Base-by-base conservation (phyloP, 2,888 invertebrate species). In the Volucella inanis region DNA sequence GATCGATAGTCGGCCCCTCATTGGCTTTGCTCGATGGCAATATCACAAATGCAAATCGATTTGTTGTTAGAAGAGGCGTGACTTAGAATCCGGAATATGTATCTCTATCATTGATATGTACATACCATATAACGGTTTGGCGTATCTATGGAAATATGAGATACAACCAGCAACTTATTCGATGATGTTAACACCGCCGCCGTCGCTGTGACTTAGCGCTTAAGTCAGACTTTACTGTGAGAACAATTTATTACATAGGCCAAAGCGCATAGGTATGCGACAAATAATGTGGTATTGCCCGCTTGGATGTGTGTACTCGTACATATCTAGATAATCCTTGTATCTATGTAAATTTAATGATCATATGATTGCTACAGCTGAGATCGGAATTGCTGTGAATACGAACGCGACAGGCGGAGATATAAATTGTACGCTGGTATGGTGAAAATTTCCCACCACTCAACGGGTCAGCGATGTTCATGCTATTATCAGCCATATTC, bases 11-110 rank as follows among this genome's bases (percentile, higher is more conserved):
- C 80, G 84, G 70, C 61, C 80, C 15, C 80, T 85, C 81, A 85
- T 85, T 85, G 85, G 85, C 72, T 85, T 85, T 14, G 76, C 76
- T 64, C 81, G 62, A 72, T 81, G 72, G 75, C 67, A 68, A 77
- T 85, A 80, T 85, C 71, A 72, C 68, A 81, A 85, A 85, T 85
- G 85, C 85, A 85, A 85, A 85, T 85, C 80, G 85, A 85, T 85
- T 85, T 77, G 85, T 71, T 85, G 85, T 72, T 85, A 85, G 85
- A 85, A 81, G 81, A 85, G 85, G 85, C 85, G 85, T 85, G 85
- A 85, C 85, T 85, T 81, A 72, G 43, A 68, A 62, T 47, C 59
- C 80, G 57, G 62, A 68, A 85, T 71, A 71, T 50, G 59, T 78
- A 71, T 68, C 49, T 78, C 49, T 78, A 64, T 64, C 70, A 47